Percentiles rank a stretch among this genome's conserved stretches.
These are phyloP conservation scores for Pelochelys cantorii DNA, from an alignment of 2,797 vertebrate genomes.

Conservation along the genomic window DNA sequence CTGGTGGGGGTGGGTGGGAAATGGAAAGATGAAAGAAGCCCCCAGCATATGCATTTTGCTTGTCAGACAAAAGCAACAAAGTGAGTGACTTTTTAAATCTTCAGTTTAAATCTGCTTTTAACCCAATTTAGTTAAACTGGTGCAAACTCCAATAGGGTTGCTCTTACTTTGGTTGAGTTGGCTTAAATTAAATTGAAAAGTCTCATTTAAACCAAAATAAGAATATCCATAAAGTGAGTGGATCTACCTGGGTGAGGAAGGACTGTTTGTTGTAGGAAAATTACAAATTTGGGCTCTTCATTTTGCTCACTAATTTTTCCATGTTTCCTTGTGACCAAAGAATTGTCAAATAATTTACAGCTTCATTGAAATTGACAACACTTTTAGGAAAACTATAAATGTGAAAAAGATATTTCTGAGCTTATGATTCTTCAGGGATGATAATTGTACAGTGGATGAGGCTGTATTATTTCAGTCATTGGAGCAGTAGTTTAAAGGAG, in stretches of 20 bases:
- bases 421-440: background rate
- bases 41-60: background rate
- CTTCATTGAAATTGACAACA: background rate
- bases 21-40: background rate
- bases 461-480: background rate
- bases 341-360: background rate
- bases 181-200: background rate
- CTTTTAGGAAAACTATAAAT: background rate
- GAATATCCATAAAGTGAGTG: rapidly evolving
- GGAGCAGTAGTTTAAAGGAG: background rate
- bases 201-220: background rate
- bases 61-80: background rate
- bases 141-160: background rate
- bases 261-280: rapidly evolving
- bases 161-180: background rate
- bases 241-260: rapidly evolving
- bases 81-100: background rate
- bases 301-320: background rate
- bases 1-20: rapidly evolving
- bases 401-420: background rate
- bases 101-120: background rate
- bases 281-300: background rate
- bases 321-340: background rate
- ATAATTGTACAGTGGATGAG: background rate
- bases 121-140: background rate